Evolutionary conservation across 2,113 vertebrate species (phyloP), one percentile per base, ranked within the genome.

Genomic region (Hippocampus barbouri): DNA sequence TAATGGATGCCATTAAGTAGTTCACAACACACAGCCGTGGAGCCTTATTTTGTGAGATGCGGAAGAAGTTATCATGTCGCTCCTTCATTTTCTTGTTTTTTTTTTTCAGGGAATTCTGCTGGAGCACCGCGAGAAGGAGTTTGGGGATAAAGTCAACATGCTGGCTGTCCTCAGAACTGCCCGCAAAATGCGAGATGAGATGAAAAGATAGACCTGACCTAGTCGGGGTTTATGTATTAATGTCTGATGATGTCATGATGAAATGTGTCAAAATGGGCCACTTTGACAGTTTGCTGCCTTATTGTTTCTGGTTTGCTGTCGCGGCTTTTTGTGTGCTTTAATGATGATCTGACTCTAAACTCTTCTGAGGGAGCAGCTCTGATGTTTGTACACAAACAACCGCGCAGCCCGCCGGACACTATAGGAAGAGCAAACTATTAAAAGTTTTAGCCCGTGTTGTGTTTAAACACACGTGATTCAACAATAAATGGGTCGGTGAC

Each of bases 41-140:
- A 51, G 56, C 12, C 4, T 59, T 21, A 56, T 45, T 45, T 14
- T 45, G 43, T 45, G 43, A 45, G 2, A 45, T 15, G 12, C 43
- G 10, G 43, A 14, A 10, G 12, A 45, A 40, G 34, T 27, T 34
- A 20, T 16, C 60, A 38, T 57, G 16, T 61, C 20, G 59, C 27
- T 9, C 1, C 23, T 4, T 61, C 59, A 2, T 64, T 66, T 72
- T 69, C 25, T 57, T 62, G n/a, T 18, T 2, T 51, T 1, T 68
- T 72, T 4, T 18, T 54, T 70, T 75, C 71, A 98, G 95, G 96
- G 96, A 57, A 79, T 98, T 86, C 88, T 97, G 51, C 86, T 97
- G 61, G 96, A 97, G 74, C 96, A 98, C 85, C 92, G 92, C 6
- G 96, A 98, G 84, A 96, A 93, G 70, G 95, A 98, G 89, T 97